Evolutionary conservation across 1,140 invertebrate species (phyloP).

Genomic region (Diabrotica undecimpunctata): DNA sequence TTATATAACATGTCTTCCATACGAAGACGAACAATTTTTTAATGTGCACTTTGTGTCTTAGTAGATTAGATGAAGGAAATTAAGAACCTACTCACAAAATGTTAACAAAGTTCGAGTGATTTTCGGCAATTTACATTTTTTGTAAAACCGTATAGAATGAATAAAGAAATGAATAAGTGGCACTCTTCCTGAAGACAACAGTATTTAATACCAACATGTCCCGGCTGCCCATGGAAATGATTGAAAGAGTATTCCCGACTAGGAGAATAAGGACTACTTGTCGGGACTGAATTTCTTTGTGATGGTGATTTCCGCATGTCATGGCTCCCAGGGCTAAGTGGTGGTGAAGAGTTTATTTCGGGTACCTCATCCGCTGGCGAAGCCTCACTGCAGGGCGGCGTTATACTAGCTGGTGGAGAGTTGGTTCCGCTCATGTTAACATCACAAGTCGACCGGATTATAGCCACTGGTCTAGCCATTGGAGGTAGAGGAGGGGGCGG

Average conservation of each 20-base stretch:
- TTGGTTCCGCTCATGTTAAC: slow-evolving; percentile 53
- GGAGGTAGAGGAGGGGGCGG: slow-evolving; percentile 94
- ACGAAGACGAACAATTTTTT: no score
- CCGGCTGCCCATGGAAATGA: slow-evolving; percentile 83
- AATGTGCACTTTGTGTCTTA: no score
- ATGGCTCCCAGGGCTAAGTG: slow-evolving; percentile 44
- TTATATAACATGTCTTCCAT: no score
- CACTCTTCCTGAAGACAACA: slow-evolving; percentile 15
- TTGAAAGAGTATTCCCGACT: slow-evolving; percentile 78
- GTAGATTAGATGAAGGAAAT: no score
- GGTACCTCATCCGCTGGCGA: slow-evolving; percentile 46
- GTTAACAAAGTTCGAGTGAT: no score
- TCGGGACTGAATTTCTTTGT: slow-evolving; percentile 41
- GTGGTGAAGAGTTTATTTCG: slow-evolving; percentile 45
- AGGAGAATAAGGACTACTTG: slow-evolving; percentile 49
- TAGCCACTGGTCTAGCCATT: slow-evolving; percentile 92
- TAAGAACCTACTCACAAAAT: no score
- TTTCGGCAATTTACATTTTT: no score
- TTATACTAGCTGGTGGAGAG: slow-evolving; percentile 62
- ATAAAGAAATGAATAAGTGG: neutral
- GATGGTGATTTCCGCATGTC: slow-evolving; percentile 43
- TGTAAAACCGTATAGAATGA: no score
- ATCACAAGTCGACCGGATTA: slow-evolving; percentile 83
- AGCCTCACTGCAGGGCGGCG: slow-evolving; percentile 52
- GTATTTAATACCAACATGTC: slow-evolving; percentile 67